These are phyloP conservation scores for Lucinisca nassula DNA, from an alignment of 2,888 invertebrate species.

Conservation along the genomic window DNA sequence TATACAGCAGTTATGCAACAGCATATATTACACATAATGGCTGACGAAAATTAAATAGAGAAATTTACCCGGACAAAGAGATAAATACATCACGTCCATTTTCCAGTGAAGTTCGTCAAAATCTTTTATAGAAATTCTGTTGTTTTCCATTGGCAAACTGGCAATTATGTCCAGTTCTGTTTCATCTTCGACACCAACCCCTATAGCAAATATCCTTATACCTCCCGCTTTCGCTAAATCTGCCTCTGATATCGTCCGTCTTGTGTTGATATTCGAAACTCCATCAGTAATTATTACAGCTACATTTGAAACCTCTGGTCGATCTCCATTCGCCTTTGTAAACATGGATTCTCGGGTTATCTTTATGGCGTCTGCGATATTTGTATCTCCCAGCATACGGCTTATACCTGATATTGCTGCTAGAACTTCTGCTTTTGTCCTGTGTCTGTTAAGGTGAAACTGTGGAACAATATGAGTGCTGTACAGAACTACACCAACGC, in stretches of 20 bases:
- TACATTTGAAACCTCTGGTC: constrained; percentile 74
- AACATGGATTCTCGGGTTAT: constrained; percentile 77
- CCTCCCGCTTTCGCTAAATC: constrained; percentile 64
- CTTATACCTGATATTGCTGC: constrained; percentile 74
- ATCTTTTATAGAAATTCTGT: constrained; percentile 74
- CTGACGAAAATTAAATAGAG: no score
- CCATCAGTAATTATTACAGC: constrained; percentile 84
- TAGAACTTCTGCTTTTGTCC: constrained; percentile 68
- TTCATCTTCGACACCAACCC: constrained; percentile 74
- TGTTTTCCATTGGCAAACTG: constrained; percentile 76
- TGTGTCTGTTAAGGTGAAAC: constrained; percentile 77
- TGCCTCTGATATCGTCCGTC: constrained; percentile 76
- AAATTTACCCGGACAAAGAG: constrained; percentile 49
- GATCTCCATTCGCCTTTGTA: constrained; percentile 76
- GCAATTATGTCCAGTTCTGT: constrained; percentile 80
- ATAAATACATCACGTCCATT: constrained; percentile 66
- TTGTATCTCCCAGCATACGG: constrained; percentile 75
- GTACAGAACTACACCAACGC: constrained; percentile 81
- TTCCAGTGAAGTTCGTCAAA: constrained; percentile 73
- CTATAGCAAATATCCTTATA: constrained; percentile 78
- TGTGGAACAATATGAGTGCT: constrained; percentile 72
- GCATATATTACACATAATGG: no score
- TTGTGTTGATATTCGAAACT: constrained; percentile 78
- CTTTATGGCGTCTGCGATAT: constrained; percentile 80
- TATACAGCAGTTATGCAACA: no score